A percentile compares a stretch with the other conserved stretches of the same genome.
These are phyloP conservation scores for Heliornis fulica DNA, from an alignment of 2,113 vertebrate species.

Conservation along the genomic window DNA sequence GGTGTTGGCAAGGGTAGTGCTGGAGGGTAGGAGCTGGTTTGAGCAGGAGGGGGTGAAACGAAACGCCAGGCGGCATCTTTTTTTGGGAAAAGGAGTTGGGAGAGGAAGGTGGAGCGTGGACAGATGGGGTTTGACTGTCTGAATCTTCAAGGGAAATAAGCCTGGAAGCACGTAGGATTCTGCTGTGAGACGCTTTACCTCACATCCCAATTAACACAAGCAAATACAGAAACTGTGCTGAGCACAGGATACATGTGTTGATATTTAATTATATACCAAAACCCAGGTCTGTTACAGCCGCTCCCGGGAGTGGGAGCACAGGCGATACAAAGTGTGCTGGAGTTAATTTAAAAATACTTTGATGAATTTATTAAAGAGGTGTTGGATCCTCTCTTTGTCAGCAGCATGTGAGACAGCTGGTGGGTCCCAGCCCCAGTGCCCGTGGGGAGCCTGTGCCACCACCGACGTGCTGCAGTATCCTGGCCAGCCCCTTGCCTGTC, in stretches of 20 bases:
- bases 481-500: neutral
- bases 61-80: neutral
- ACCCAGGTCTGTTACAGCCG: neutral
- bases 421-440: neutral
- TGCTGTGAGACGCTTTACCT: conserved; percentile 4
- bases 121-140: neutral
- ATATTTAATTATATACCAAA: conserved; percentile 55
- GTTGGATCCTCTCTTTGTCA: neutral
- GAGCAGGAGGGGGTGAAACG: neutral
- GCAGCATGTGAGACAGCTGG: neutral
- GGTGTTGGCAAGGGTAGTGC: neutral
- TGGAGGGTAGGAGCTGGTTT: neutral
- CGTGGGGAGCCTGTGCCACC: neutral
- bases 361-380: neutral
- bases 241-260: conserved; percentile 41
- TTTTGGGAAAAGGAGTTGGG: neutral
- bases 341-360: conserved; percentile 1
- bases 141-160: neutral
- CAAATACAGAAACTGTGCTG: conserved; percentile 12
- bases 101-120: neutral
- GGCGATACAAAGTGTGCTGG: neutral
- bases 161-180: neutral
- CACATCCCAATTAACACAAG: conserved; percentile 50
- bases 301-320: conserved; percentile 8
- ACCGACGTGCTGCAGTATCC: fast-evolving